phyloP scores from a whole-genome alignment of 1,140 invertebrate genomes.

The Drosophila athabasca region DNA sequence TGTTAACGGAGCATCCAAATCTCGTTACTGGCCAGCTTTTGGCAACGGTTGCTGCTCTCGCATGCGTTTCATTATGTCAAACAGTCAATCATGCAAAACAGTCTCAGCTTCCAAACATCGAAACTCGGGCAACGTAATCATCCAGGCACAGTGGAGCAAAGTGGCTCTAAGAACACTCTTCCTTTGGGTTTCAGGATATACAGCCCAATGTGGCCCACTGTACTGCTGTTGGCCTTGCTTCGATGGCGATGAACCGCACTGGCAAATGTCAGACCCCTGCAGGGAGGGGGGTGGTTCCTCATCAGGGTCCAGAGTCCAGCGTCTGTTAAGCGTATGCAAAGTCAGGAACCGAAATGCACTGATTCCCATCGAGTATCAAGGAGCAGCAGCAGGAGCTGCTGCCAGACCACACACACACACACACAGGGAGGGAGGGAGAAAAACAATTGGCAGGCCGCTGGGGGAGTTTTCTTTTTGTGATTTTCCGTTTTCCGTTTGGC shows the following conservation, averaged over 20 bases:
- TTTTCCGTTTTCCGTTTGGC: conserved; percentile 50
- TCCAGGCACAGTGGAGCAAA: conserved; percentile 43
- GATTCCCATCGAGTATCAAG: conserved; percentile 58
- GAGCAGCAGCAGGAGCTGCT: conserved; percentile 19
- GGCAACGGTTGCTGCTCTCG: conserved; percentile 50
- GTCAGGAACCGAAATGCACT: conserved; percentile 61
- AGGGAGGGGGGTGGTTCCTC: conserved; percentile 7
- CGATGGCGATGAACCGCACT: background rate
- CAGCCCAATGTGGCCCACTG: conserved; percentile 27
- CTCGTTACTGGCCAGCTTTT: conserved; percentile 71
- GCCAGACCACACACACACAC: conserved; percentile 47
- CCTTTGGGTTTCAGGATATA: too few relatives aligned
- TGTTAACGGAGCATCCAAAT: conserved; percentile 45
- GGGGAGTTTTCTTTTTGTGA: conserved; percentile 31
- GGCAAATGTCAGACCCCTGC: background rate
- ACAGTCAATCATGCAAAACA: conserved; percentile 81
- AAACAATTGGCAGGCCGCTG: background rate
- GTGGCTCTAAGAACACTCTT: too few relatives aligned
- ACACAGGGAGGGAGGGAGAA: too few relatives aligned
- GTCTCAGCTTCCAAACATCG: conserved; percentile 61
- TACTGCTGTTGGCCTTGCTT: background rate
- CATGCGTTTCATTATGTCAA: conserved; percentile 81
- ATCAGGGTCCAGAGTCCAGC: conserved; percentile 40
- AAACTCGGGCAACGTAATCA: conserved; percentile 59
- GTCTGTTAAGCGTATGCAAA: conserved; percentile 75